A percentile compares a stretch with the other conserved stretches of the same genome.
Conservation (phyloP, 64 coral and sea anemone species). For the Catalaphyllia jardinei region DNA sequence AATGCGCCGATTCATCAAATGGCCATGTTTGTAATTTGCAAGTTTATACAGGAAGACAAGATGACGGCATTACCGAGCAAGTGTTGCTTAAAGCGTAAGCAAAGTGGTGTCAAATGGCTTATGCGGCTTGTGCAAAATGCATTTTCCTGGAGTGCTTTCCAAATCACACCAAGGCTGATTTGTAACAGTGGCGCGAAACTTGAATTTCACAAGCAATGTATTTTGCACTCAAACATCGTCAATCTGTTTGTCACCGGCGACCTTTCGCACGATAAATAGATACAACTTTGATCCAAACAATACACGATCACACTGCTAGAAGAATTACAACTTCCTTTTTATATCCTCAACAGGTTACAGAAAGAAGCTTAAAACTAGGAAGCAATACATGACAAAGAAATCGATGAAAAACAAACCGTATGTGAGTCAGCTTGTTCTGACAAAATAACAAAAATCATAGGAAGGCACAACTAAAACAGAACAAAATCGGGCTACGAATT, state of each 20-base stretch:
- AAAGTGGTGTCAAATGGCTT: slow-evolving; percentile 15
- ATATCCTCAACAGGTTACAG: no score
- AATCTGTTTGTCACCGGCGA: background rate
- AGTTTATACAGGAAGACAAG: slow-evolving; percentile 32
- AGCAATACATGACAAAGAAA: no score
- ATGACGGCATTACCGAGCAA: background rate
- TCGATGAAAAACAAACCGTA: no score
- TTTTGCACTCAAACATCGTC: background rate
- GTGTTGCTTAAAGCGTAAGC: slow-evolving; percentile 27
- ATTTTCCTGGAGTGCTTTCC: slow-evolving; percentile 39
- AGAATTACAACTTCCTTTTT: no score
- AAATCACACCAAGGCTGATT: slow-evolving; percentile 29
- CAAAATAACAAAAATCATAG: no score
- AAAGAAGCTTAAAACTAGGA: no score
- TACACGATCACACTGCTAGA: no score
- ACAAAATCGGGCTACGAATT: no score
- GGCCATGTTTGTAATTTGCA: background rate
- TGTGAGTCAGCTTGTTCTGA: no score
- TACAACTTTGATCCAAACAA: no score
- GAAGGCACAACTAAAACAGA: no score
- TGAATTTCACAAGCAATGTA: slow-evolving; percentile 1
- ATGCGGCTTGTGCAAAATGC: background rate
- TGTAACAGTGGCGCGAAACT: slow-evolving; percentile 14
- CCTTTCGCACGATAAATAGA: no score
- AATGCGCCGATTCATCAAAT: slow-evolving; percentile 6